Conservation (phyloP, 2,888 invertebrate species). For the Copidosoma aretas region DNA sequence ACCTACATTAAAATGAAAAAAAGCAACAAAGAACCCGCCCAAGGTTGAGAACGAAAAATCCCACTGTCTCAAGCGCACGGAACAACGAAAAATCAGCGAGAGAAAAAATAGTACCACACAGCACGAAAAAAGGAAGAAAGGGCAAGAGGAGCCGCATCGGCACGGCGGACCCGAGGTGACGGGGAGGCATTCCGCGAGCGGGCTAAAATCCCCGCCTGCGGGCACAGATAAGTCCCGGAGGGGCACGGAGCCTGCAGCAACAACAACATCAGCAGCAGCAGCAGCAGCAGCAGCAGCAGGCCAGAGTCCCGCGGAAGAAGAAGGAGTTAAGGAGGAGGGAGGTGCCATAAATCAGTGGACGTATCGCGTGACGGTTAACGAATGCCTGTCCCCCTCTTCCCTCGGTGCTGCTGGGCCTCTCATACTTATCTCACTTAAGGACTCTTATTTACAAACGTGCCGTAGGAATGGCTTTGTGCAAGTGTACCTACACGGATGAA, state of each 20-base stretch:
- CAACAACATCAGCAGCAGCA: too few species aligned
- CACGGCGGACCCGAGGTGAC: constrained; percentile 5
- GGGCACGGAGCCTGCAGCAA: background rate
- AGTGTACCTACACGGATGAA: too few species aligned
- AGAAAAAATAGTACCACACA: too few species aligned
- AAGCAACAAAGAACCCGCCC: too few species aligned
- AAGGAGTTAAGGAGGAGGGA: background rate
- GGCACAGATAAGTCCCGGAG: background rate
- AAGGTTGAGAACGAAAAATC: too few species aligned
- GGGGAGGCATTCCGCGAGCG: constrained; percentile 1
- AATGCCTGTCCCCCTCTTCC: constrained; percentile 15
- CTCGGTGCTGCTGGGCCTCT: background rate
- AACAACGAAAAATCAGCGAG: too few species aligned
- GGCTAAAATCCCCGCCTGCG: background rate
- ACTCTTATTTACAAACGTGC: constrained; percentile 24
- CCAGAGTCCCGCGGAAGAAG: constrained; percentile 7
- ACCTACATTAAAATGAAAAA: too few species aligned
- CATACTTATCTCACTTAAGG: constrained; percentile 30
- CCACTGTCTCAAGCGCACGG: too few species aligned
- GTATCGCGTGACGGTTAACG: constrained; percentile 37
- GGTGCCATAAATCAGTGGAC: constrained; percentile 39
- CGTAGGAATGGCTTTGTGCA: constrained; percentile 17
- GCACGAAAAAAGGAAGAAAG: too few species aligned
- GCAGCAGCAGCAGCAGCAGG: background rate
- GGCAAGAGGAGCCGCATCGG: too few species aligned